Base-by-base conservation (phyloP, 2,888 invertebrate genomes). In the Lasioglossum leucozonium region DNA sequence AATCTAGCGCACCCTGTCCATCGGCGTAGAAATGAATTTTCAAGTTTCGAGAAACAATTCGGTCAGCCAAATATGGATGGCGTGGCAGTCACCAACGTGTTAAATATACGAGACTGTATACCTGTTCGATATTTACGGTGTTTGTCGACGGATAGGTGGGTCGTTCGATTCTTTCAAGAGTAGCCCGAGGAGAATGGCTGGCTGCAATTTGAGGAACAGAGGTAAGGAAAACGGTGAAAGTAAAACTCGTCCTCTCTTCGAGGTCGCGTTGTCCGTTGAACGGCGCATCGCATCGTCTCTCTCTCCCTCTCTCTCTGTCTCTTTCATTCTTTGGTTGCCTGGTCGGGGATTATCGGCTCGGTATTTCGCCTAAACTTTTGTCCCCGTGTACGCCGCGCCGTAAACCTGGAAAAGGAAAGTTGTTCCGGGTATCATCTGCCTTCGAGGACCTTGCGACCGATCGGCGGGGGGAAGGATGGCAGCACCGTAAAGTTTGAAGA, bases 341-440 rank as follows among this genome's bases (percentile, higher is more conserved):
- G 30, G 34, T 22, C 22, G 72, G 71, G 69, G 82, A 78, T 84
- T 65, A 72, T 44, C 77, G 13, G 71, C 10, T 22, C 44, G 71
- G 77, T 67, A 67, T 84, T 81, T 71, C 62, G 37, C 5, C 71
- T 67, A 62, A 58, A 58, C 44, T 75, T 58, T 72, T 30, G 62
- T 76, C 40, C 55, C 26, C 40, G 79, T 72, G 81, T 42, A 42
- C 72, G 67, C 22, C 47, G 76, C 72, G 67, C 22, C 47, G 76
- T 58, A 86, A 78, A 67, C 62, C 67, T 72, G 82, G 34, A 80
- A 82, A 90, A 87, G 88, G 89, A 87, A 90, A 90, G 89, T 90
- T 91, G 86, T 90, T 88, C 86, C 86, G 88, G 88, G 85, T 88
- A 82, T 81, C 74, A 71, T 78, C 86, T 81, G 81, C 80, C 81